Evolutionary conservation across 92 coral and sea anemone species (phyloP).

Genomic region (Meandrina meandrites): DNA sequence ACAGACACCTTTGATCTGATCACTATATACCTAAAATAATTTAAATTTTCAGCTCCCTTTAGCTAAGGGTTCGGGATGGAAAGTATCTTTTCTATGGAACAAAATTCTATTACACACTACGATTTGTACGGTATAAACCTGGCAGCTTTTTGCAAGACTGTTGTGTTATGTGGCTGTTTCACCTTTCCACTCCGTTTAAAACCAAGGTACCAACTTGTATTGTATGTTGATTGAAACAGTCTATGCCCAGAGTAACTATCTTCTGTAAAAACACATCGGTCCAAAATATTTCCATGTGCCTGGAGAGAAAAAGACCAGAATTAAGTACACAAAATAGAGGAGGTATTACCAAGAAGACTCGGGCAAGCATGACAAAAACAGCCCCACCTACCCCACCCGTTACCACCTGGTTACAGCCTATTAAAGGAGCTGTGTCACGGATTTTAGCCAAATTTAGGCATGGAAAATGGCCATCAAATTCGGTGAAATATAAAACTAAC

Average conservation of each 20-base stretch:
- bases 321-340: too few relatives aligned
- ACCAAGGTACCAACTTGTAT: conserved; percentile 28
- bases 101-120: not conserved
- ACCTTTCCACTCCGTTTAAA: conserved; percentile 34
- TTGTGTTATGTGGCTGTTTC: conserved; percentile 34
- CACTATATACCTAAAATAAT: conserved; percentile 13
- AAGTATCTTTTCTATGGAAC: not conserved
- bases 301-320: not conserved
- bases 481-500: too few relatives aligned
- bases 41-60: not conserved
- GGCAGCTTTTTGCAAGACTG: conserved; percentile 23
- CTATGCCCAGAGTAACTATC: not conserved
- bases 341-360: not conserved
- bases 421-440: too few relatives aligned
- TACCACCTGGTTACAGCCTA: too few relatives aligned
- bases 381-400: not conserved
- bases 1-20: not conserved
- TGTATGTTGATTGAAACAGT: conserved; percentile 12
- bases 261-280: conserved; percentile 29
- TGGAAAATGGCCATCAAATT: too few relatives aligned
- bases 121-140: conserved; percentile 12
- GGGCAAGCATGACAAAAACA: too few relatives aligned
- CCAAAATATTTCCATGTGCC: conserved; percentile 22
- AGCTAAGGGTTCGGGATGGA: too few relatives aligned
- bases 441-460: too few relatives aligned